Evolutionary conservation across 2,113 vertebrate species (phyloP).

Genomic region (Aegithalos caudatus): DNA sequence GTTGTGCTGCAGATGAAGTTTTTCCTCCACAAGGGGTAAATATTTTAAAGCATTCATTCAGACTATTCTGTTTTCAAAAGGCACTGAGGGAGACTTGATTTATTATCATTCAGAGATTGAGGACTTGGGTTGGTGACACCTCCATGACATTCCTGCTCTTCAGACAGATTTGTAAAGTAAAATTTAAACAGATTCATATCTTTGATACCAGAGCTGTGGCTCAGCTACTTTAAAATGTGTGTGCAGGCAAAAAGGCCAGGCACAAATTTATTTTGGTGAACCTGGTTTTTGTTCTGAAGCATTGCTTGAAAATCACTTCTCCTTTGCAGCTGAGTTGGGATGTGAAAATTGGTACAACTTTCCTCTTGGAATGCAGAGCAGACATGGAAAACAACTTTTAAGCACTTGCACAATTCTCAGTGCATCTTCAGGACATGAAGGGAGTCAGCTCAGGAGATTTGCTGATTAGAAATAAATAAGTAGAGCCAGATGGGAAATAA

Average conservation of each 20-base stretch:
- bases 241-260: background rate
- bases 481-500: background rate
- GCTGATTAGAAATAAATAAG: background rate
- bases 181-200: background rate
- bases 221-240: background rate
- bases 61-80: background rate
- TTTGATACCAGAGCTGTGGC: background rate
- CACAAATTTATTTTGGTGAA: background rate
- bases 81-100: background rate
- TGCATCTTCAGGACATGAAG: background rate
- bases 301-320: background rate
- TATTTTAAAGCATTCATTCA: background rate
- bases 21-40: background rate
- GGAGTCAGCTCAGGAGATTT: background rate
- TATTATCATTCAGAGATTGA: background rate
- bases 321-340: background rate
- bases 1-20: background rate
- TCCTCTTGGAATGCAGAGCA: background rate
- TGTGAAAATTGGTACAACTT: background rate
- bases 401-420: background rate
- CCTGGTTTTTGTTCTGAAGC: background rate
- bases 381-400: background rate
- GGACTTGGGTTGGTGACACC: background rate
- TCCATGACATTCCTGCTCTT: background rate
- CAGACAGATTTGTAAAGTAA: background rate